A percentile compares a stretch with the other conserved stretches of the same genome.
These are phyloP conservation scores for Coreius guichenoti DNA, from an alignment of 2,797 vertebrate species.

Conservation along the genomic window DNA sequence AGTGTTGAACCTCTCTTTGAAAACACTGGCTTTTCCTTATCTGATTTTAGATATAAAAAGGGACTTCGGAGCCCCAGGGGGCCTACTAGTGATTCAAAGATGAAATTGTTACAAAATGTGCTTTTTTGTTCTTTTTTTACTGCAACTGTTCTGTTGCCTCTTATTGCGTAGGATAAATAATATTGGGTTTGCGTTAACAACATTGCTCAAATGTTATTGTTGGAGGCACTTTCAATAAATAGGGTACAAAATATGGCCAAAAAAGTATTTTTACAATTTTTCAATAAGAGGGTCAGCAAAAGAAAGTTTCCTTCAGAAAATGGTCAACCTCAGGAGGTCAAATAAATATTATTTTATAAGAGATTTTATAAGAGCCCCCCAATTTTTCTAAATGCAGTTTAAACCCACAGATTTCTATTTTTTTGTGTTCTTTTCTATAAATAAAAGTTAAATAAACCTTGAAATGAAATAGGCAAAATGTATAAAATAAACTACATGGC, in stretches of 20 bases:
- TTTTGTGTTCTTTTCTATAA: background rate
- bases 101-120: conserved; percentile 15
- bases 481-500: background rate
- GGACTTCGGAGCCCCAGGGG: conserved; percentile 9
- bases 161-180: background rate
- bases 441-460: background rate
- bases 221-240: conserved; percentile 8
- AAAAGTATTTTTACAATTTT: background rate
- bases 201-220: conserved; percentile 8
- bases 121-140: conserved; percentile 2
- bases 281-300: background rate
- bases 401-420: background rate
- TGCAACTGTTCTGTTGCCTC: background rate
- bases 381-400: background rate
- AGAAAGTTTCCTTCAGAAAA: background rate
- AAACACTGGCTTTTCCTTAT: conserved; percentile 31
- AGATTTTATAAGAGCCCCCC: background rate
- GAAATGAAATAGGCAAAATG: background rate
- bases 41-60: conserved; percentile 29
- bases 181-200: background rate
- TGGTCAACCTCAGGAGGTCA: background rate
- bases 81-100: background rate
- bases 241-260: background rate
- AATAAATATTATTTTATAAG: background rate
- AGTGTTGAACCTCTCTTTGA: conserved; percentile 45